A percentile compares a stretch with the other conserved stretches of the same genome.
Evolutionary conservation across 1,140 invertebrate genomes (phyloP).

Genomic region (Anagrus nilaparvatae): DNA sequence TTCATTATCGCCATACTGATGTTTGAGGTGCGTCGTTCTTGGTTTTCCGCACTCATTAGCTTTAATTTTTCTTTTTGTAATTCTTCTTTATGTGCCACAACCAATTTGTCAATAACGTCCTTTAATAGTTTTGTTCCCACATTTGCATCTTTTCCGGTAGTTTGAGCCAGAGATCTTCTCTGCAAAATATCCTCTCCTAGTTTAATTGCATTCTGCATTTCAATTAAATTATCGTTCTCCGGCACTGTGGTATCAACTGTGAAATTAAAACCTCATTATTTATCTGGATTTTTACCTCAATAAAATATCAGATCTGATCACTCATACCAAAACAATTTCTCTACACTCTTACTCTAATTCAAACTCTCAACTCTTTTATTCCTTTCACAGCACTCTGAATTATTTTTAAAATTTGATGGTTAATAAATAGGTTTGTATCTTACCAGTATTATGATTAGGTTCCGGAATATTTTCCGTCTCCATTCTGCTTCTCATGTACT

Average conservation of each 20-base stretch:
- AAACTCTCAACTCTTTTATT: constrained; percentile 3
- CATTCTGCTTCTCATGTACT: constrained; percentile 18
- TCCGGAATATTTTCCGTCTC: constrained; percentile 2
- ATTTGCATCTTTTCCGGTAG: no score
- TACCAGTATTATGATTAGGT: constrained; percentile 9
- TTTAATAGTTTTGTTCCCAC: no score
- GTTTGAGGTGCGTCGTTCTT: no score
- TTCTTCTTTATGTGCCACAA: no score
- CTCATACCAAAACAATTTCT: constrained; percentile 13
- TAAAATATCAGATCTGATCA: constrained; percentile 18
- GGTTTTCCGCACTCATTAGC: no score
- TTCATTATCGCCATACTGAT: no score
- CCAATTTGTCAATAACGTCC: no score
- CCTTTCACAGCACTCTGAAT: constrained; percentile 16
- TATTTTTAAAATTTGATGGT: constrained; percentile 10
- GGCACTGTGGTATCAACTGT: constrained; percentile 8
- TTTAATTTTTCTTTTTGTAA: no score
- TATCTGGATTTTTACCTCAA: constrained; percentile 18
- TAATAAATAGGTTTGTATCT: constrained; percentile 6
- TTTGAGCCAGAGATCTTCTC: no score
- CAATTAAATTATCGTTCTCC: no score
- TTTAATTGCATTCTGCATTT: no score
- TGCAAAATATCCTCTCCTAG: no score
- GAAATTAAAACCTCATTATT: constrained; percentile 15
- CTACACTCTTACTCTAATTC: constrained; percentile 9